Evolutionary conservation across 1,140 invertebrate genomes (phyloP).

Genomic region (Alviniconcha marisindica): DNA sequence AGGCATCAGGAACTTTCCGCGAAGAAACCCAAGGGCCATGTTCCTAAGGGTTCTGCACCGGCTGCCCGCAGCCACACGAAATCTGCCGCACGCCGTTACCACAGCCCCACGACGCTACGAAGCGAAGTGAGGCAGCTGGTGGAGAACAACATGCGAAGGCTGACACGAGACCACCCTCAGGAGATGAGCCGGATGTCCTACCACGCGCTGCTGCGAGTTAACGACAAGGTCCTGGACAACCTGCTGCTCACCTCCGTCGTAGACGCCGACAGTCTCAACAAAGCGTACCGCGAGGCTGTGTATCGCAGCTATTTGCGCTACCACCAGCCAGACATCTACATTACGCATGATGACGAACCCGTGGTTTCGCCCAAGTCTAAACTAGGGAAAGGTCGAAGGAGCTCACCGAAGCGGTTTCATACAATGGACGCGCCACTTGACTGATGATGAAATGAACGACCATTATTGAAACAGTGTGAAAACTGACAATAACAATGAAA

Average conservation of each 20-base stretch:
- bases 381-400: too few species aligned
- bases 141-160: background rate
- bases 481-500: too few species aligned
- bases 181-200: background rate
- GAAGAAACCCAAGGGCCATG: too few species aligned
- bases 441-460: too few species aligned
- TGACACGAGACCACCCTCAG: background rate
- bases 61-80: background rate
- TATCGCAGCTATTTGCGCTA: background rate
- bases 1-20: too few species aligned
- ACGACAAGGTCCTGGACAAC: background rate
- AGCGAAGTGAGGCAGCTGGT: background rate
- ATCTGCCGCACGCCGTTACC: background rate
- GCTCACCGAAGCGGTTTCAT: too few species aligned
- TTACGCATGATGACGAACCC: background rate
- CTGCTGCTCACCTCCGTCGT: background rate
- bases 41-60: too few species aligned
- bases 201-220: background rate
- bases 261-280: slow-evolving; percentile 18
- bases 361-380: too few species aligned
- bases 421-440: too few species aligned
- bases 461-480: too few species aligned
- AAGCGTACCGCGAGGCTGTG: slow-evolving; percentile 2
- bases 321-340: slow-evolving; percentile 13
- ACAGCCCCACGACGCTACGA: background rate